Conservation (phyloP, 2,888 invertebrate genomes). For the Yponomeuta evonymella region DNA sequence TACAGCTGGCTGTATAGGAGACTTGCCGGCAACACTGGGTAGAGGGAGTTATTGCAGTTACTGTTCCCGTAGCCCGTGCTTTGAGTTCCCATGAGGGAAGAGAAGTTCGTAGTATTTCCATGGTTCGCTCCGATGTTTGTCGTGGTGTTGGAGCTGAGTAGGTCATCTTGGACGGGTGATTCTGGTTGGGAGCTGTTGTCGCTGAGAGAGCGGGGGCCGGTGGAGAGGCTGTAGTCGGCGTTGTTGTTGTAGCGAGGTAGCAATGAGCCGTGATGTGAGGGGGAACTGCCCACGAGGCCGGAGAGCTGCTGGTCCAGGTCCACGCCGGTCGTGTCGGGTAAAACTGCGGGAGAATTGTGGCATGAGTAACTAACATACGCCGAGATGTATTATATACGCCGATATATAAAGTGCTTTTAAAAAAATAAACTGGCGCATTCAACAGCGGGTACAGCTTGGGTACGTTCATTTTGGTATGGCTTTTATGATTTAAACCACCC, state of each 20-base stretch:
- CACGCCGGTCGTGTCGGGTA: slow-evolving; percentile 86
- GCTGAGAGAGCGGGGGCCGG: slow-evolving; percentile 85
- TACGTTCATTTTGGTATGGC: too few species aligned
- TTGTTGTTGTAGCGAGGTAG: slow-evolving; percentile 82
- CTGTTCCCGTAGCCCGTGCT: slow-evolving; percentile 75
- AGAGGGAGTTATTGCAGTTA: slow-evolving; percentile 83
- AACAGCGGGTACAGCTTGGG: too few species aligned
- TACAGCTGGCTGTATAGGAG: slow-evolving; percentile 89
- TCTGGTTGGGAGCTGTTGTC: slow-evolving; percentile 90
- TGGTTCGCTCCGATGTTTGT: slow-evolving; percentile 78
- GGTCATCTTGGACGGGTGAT: slow-evolving; percentile 87
- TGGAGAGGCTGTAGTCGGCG: slow-evolving; percentile 79
- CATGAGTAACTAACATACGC: neutral
- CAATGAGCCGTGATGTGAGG: slow-evolving; percentile 76
- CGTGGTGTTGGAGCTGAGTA: slow-evolving; percentile 78
- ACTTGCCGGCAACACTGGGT: slow-evolving; percentile 88
- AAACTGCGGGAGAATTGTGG: slow-evolving; percentile 66
- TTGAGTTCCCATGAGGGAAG: slow-evolving; percentile 78
- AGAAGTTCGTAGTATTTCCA: slow-evolving; percentile 78
- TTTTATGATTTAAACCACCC: too few species aligned
- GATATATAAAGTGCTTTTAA: too few species aligned
- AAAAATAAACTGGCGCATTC: too few species aligned
- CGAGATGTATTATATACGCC: too few species aligned
- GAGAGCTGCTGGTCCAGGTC: slow-evolving; percentile 85
- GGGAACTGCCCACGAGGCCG: slow-evolving; percentile 75